phyloP scores from a whole-genome alignment of 1,140 invertebrate genomes.

The Calycopis cecrops region DNA sequence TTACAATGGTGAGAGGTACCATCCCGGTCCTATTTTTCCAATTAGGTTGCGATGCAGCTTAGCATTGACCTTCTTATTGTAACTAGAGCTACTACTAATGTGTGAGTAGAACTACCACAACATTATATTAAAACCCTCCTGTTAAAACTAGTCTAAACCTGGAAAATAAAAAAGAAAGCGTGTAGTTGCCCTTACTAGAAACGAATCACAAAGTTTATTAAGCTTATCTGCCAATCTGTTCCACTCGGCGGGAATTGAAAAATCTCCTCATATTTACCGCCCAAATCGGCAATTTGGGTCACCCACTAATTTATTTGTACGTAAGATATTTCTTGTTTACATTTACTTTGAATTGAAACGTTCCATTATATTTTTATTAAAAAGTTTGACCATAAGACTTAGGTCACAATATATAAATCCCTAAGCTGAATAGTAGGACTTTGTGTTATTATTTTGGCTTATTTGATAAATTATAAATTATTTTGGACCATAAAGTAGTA shows the following conservation, averaged over 20 bases:
- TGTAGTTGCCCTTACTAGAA: conserved; percentile 3
- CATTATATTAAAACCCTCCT: no score
- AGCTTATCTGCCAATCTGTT: conserved; percentile 10
- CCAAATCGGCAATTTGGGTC: conserved; percentile 4
- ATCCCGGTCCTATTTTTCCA: no score
- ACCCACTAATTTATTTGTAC: neutral
- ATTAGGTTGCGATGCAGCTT: no score
- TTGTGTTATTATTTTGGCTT: neutral
- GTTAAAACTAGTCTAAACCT: no score
- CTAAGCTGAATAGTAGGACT: neutral
- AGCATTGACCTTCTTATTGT: no score
- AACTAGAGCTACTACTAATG: no score
- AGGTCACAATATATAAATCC: neutral
- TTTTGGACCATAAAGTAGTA: neutral
- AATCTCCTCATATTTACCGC: conserved; percentile 10
- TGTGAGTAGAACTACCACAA: no score
- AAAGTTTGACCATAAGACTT: neutral
- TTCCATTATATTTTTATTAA: neutral
- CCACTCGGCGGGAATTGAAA: conserved; percentile 9
- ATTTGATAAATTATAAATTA: neutral
- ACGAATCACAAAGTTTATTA: conserved; percentile 7
- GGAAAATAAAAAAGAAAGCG: neutral
- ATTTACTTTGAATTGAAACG: neutral
- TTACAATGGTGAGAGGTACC: no score
- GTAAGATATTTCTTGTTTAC: neutral